Evolutionary conservation across 2,113 vertebrate genomes (phyloP), one percentile per base, ranked within the genome.

Genomic region (Scortum barcoo): DNA sequence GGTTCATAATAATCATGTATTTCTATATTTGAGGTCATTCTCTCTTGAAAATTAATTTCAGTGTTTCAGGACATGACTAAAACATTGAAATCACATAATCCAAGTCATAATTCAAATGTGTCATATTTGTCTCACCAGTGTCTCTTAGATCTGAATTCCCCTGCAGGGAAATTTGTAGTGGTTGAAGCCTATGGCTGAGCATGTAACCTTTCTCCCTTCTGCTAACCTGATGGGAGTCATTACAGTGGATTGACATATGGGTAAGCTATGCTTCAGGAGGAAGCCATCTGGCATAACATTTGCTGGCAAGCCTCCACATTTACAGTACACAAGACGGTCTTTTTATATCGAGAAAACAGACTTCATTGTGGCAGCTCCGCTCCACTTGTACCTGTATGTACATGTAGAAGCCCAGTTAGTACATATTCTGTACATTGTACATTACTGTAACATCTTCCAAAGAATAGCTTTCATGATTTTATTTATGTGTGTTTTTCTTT

Each of bases 241-340:
- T 90, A 83, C 63, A 57, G 76, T 44, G 69, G 77, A 76, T 51
- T 82, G 81, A 72, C 93, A 94, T 93, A 92, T 91, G 91, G 92
- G 65, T 67, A 83, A 76, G 87, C 79, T 73, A 60, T 80, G 88
- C 87, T 77, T 92, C 86, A 87, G 83, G 82, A 89, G 83, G 73
- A 87, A 38, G 68, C 93, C 93, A 93, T 94, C 89, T 91, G 92
- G 86, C 80, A 67, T 44, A 44, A 65, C 69, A 73, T 67, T 87
- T 83, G 79, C 73, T 93, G 89, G 91, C 87, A 86, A 60, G 56
- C 38, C 30, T 50, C 85, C 68, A 78, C 61, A 73, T 89, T 91
- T 79, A 60, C 81, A 75, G 62, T 61, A 77, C 82, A 76, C 81
- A 82, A 65, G 57, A 71, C 42, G 14, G 72, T 83, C 30, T 89